Evolutionary conservation across 2,797 vertebrate genomes (phyloP).

Genomic region (Aphelocoma californica): DNA sequence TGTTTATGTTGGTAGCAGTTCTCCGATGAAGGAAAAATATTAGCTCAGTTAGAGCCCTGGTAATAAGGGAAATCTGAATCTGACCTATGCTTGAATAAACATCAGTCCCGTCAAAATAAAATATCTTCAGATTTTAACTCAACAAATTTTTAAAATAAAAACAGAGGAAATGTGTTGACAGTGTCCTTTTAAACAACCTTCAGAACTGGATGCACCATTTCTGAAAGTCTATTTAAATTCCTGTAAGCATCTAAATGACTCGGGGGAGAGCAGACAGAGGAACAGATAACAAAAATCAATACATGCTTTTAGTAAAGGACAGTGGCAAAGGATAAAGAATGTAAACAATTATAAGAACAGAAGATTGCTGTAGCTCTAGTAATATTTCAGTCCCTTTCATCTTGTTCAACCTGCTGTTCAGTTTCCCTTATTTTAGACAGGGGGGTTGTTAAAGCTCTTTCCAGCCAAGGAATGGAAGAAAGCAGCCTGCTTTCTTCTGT

Average conservation of each 20-base stretch:
- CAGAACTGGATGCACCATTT: neutral
- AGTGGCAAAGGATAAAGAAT: neutral
- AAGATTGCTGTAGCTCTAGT: neutral
- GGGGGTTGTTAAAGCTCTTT: neutral
- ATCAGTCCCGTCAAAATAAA: neutral
- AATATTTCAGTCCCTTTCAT: neutral
- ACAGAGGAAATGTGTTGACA: neutral
- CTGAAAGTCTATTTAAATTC: constrained; percentile 25
- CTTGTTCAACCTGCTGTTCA: neutral
- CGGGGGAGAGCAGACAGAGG: neutral
- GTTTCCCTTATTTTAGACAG: neutral
- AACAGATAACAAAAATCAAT: constrained; percentile 25
- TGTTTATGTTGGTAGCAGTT: neutral
- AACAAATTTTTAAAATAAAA: neutral
- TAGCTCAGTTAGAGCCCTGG: neutral
- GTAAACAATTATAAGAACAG: neutral
- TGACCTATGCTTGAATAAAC: neutral
- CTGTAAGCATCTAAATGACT: neutral
- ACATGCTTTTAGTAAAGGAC: neutral
- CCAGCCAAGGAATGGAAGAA: neutral
- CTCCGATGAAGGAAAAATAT: neutral
- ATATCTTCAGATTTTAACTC: neutral
- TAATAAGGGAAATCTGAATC: neutral
- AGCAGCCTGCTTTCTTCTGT: neutral
- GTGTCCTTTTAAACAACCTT: neutral